Evolutionary conservation across 2,113 vertebrate species (phyloP).

Genomic region (Boleophthalmus pectinirostris): DNA sequence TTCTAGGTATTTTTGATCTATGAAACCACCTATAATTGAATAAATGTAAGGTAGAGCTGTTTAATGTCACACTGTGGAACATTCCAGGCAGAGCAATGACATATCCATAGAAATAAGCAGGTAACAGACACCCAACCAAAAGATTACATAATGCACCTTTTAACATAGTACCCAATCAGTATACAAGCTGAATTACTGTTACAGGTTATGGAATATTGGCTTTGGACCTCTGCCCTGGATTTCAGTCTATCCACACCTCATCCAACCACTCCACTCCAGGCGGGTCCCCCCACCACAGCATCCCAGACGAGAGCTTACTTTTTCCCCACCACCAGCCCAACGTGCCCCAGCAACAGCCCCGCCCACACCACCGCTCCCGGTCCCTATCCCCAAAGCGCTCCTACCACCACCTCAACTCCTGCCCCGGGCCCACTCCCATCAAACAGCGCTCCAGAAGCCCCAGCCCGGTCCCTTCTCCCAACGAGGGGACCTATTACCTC

Average conservation of each 20-base stretch:
- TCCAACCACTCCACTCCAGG: conserved; percentile 92
- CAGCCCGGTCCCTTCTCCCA: conserved; percentile 85
- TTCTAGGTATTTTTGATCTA: no score
- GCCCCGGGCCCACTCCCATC: conserved; percentile 76
- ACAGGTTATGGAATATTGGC: conserved; percentile 67
- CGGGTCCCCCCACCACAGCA: conserved; percentile 89
- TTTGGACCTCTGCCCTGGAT: conserved; percentile 88
- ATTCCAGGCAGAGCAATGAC: no score
- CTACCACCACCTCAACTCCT: conserved; percentile 77
- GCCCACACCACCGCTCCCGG: conserved; percentile 84
- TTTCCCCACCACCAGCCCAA: conserved; percentile 73
- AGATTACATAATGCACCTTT: no score
- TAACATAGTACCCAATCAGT: no score
- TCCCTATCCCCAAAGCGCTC: conserved; percentile 90
- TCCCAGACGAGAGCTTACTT: conserved; percentile 88
- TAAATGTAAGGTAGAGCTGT: no score
- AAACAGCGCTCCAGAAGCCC: conserved; percentile 86
- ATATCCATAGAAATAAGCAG: no score
- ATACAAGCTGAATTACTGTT: background rate
- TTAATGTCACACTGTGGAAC: no score
- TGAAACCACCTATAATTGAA: no score
- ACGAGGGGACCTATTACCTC: conserved; percentile 63
- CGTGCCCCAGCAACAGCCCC: conserved; percentile 15
- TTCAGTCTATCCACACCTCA: conserved; percentile 91
- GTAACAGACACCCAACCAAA: no score